Evolutionary conservation across 2,797 vertebrate genomes (phyloP).

Genomic region (Acestrorhynchus altus): DNA sequence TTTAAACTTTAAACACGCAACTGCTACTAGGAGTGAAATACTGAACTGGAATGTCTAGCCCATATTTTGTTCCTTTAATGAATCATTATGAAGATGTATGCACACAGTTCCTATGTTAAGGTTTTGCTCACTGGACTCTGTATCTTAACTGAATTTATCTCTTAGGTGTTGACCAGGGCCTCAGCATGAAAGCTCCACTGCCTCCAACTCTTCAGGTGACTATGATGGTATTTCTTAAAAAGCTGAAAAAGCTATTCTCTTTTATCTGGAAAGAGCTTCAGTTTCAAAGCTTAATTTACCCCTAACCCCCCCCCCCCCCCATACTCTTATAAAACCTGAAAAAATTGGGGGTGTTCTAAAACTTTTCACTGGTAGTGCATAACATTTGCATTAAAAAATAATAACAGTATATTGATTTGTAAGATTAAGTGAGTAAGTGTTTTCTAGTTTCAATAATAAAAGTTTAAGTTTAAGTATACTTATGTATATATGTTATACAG

Average conservation of each 20-base stretch:
- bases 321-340: no score
- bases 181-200: constrained; percentile 44
- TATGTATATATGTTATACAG: no score
- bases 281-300: no score
- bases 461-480: no score
- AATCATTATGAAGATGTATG: not conserved
- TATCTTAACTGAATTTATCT: constrained; percentile 16
- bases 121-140: constrained; percentile 26
- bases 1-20: constrained; percentile 55
- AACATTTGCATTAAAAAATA: no score
- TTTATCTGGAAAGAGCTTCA: not conserved
- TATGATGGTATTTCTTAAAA: not conserved
- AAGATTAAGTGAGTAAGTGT: no score
- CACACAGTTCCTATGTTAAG: not conserved
- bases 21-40: constrained; percentile 58
- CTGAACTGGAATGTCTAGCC: not conserved
- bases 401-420: no score
- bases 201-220: constrained; percentile 68
- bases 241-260: not conserved
- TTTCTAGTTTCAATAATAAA: no score
- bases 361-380: no score
- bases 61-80: not conserved
- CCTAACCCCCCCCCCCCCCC: no score
- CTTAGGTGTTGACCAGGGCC: constrained; percentile 65
- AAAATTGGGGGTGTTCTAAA: no score